Base-by-base conservation (phyloP, 2,797 vertebrate genomes). In the Syngnathus acus region DNA sequence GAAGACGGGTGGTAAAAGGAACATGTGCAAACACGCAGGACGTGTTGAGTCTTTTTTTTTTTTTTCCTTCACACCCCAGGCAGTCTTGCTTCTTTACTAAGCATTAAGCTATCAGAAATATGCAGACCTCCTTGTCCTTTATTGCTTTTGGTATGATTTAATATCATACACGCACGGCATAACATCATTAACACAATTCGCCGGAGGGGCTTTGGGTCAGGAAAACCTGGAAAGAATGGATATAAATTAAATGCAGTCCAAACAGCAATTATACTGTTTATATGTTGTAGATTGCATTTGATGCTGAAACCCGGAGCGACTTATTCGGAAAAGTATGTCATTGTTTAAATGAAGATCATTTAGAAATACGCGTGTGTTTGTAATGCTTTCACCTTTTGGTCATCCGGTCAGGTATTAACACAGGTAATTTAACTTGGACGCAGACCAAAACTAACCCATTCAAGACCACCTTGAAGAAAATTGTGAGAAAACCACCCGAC, bases 151-250 rank as follows among this genome's bases (percentile, higher is more conserved):
- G 6, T 60, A 40, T 60, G 38, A 26, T 69, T 77, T 65, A 63
- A 61, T 37, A 42, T 54, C 37, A 53, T 6, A 16, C 68, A 39
- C 23, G 51, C 39, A 14, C 6, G 21, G 62, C 51, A 55, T 47
- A 61, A 69, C 50, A 66, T 67, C 17, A 62, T 72, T 65, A 67
- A 38, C 42, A 59, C 73, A 65, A 65, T 73, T 67, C 62, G 42
- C 70, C 62, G 51, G 70, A 60, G 64, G 64, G 60, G 42, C 72
- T 45, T 73, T 62, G 59, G 53, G 60, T 65, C 64, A 77, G 66
- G 11, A 11, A 13, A 38, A 39, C 0, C 1, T 2, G 6, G 0
- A 48, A 47, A 10, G 21, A 65, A 61, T 21, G n/a, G n/a, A 54
- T 21, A 21, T 23, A 21, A 54, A 54, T 54, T 54, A 4, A 55